Evolutionary conservation across 2,888 invertebrate species (phyloP).

Genomic region (Andrena haemorrhoa): DNA sequence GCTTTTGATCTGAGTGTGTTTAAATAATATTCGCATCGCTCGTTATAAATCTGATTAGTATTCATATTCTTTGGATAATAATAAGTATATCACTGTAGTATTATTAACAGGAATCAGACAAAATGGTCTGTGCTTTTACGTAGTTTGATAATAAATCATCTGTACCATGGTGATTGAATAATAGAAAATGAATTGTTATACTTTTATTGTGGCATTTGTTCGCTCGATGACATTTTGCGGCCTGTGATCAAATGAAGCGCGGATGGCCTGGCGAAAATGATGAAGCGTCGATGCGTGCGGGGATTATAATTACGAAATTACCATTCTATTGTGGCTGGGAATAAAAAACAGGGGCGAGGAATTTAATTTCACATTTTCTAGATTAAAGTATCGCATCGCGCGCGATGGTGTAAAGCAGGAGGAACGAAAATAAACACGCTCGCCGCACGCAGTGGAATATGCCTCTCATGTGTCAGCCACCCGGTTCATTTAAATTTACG

Average conservation of each 20-base stretch:
- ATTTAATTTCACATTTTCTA: conserved; percentile 46
- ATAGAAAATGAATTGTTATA: not conserved
- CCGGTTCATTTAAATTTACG: conserved; percentile 23
- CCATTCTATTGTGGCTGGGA: conserved; percentile 7
- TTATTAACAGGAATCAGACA: not conserved
- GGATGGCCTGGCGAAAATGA: not conserved
- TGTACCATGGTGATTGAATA: no score
- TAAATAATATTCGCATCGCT: not conserved
- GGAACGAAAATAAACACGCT: conserved; percentile 32
- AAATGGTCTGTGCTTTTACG: no score
- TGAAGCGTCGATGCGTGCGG: not conserved
- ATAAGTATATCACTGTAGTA: no score
- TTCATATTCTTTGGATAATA: no score
- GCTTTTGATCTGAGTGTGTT: no score
- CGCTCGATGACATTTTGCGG: no score
- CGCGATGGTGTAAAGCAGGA: conserved; percentile 37
- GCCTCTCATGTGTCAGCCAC: conserved; percentile 47
- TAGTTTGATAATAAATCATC: no score
- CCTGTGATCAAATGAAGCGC: no score
- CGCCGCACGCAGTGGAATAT: conserved; percentile 41
- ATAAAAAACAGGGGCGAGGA: not conserved
- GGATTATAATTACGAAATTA: conserved; percentile 30
- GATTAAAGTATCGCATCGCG: conserved; percentile 42
- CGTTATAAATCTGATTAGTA: not conserved
- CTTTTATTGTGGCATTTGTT: not conserved